Conservation (phyloP, 2,888 invertebrate species). For the Caenorhabditis virilis region DNA sequence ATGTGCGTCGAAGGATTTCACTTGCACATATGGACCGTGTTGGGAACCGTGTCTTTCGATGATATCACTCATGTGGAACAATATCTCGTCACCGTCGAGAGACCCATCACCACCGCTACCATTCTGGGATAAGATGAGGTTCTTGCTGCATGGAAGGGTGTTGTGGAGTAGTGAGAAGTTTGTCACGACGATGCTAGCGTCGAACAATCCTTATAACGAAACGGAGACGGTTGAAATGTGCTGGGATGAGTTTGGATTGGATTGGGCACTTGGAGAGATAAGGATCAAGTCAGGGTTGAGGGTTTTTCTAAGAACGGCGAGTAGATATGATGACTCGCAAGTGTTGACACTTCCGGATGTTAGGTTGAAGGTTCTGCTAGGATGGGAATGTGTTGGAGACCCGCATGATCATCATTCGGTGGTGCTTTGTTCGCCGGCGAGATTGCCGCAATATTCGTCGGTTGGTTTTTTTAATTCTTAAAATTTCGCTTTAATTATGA, state of each 20-base stretch:
- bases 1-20: slow-evolving; percentile 77
- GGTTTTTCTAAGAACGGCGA: slow-evolving; percentile 92
- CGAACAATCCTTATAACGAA: slow-evolving; percentile 95
- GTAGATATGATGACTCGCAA: slow-evolving; percentile 93
- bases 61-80: slow-evolving; percentile 66
- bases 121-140: slow-evolving; percentile 90
- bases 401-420: slow-evolving; percentile 94
- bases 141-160: slow-evolving; percentile 87
- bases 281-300: slow-evolving; percentile 85
- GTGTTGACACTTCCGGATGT: slow-evolving; percentile 42
- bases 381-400: slow-evolving; percentile 81
- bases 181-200: slow-evolving; percentile 85
- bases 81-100: slow-evolving; percentile 75
- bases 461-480: slow-evolving; percentile 13
- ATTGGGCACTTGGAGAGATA: slow-evolving; percentile 84
- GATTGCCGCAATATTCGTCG: slow-evolving; percentile 79
- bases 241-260: slow-evolving; percentile 89
- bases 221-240: slow-evolving; percentile 98
- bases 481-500: too few relatives aligned
- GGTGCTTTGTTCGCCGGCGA: slow-evolving; percentile 91
- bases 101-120: slow-evolving; percentile 92
- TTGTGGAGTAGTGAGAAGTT: slow-evolving; percentile 83
- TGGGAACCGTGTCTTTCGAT: slow-evolving; percentile 94
- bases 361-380: slow-evolving; percentile 34
- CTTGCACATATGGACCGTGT: slow-evolving; percentile 95